Base-by-base conservation (phyloP, 2,113 vertebrate species). In the Macaca fascicularis region DNA sequence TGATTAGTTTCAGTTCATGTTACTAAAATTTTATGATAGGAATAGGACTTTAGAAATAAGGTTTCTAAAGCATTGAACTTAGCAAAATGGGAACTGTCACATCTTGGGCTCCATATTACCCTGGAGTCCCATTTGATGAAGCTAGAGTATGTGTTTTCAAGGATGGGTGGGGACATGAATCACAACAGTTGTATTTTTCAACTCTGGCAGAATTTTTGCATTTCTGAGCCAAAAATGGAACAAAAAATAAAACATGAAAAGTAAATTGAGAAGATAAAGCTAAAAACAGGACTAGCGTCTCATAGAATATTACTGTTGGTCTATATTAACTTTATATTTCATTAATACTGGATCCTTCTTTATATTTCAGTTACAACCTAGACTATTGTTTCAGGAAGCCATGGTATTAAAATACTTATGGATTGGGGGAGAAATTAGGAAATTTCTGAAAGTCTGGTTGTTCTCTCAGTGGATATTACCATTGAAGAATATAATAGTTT, bases 1-100 rank as follows among this genome's bases (percentile, higher is more conserved):
- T 82, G 19, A 55, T 86, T 91, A 90, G n/a, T n/a, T 90, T 87
- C 92, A 45, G 61, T 91, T 93, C 25, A 79, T 89, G 35, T 86
- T 79, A 69, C 11, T 30, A 70, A 76, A 67, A 27, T 86, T 97
- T 45, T 84, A 2, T 89, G 17, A 79, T 87, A 89, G 22, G 50
- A 81, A 64, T 64, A 64, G 61, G 61, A 64, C 40, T 27, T 75
- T 64, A 82, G 64, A 89, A 93, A 81, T 84, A 74, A 89, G n/a
- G 17, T 67, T 69, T 88, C 59, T 57, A 27, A 85, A 52, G 50
- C 67, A 93, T 70, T 82, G 50, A 82, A 59, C 19, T 86, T 86
- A 87, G 52, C 43, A 20, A 38, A 2, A 8, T 27, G 1, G 27
- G 16, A 2, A 5, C 13, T 81, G 40, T 85, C 59, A 12, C 35